Percentiles rank a stretch among this genome's conserved stretches.
These are phyloP conservation scores for Malurus alboscapulatus DNA, from an alignment of 2,113 vertebrate genomes.

Conservation along the genomic window DNA sequence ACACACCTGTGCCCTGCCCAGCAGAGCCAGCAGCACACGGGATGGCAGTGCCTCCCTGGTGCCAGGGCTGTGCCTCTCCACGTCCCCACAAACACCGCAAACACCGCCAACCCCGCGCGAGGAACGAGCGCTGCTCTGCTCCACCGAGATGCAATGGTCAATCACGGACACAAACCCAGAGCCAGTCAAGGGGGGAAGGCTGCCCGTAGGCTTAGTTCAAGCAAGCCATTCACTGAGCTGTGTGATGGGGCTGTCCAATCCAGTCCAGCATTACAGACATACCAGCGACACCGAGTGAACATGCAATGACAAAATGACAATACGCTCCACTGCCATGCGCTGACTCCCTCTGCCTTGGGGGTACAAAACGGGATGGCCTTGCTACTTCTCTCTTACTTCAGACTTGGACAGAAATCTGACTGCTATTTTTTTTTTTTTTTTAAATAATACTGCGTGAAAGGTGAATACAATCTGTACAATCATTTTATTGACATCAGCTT, in stretches of 20 bases:
- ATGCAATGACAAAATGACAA: conserved; percentile 80
- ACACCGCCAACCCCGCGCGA: too few species aligned
- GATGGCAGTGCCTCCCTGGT: not conserved
- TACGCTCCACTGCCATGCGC: conserved; percentile 75
- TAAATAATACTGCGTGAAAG: not conserved
- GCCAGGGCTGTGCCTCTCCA: not conserved
- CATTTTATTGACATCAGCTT: not conserved
- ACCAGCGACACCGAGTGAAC: conserved; percentile 74
- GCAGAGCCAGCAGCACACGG: conserved; percentile 45
- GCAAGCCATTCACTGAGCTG: conserved; percentile 81
- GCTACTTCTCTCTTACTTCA: not conserved
- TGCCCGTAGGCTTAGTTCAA: conserved; percentile 74
- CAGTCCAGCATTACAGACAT: conserved; percentile 67
- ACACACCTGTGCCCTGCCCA: not conserved
- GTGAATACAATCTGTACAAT: not conserved
- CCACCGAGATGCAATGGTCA: conserved; percentile 62
- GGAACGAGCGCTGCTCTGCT: not conserved
- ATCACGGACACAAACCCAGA: conserved; percentile 70
- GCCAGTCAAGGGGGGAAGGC: conserved; percentile 66
- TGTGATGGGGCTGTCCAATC: conserved; percentile 73
- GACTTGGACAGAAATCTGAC: not conserved
- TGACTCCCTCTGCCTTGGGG: conserved; percentile 33
- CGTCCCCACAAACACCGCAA: not conserved
- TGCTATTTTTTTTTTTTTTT: not conserved
- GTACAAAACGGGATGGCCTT: not conserved